Evolutionary conservation across 1,140 invertebrate species (phyloP).

Genomic region (Drosophila busckii): DNA sequence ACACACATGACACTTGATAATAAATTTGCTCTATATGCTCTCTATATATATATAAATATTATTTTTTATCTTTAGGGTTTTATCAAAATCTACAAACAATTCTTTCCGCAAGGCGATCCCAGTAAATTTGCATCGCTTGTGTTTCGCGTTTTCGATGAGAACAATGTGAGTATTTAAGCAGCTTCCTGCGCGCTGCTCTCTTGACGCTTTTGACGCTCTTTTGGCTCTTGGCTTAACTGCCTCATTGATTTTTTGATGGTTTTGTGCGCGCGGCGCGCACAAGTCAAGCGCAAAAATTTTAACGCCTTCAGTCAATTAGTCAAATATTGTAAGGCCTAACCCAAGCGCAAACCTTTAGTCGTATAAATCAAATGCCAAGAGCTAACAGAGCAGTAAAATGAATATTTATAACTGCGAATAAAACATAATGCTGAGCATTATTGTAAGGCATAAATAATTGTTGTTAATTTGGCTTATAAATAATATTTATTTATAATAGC

Average conservation of each 20-base stretch:
- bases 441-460: no score
- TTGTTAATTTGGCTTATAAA: no score
- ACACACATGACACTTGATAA: constrained; percentile 5
- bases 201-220: constrained; percentile 1
- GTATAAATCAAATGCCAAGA: no score
- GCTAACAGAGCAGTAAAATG: no score
- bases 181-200: neutral
- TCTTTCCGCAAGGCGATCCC: constrained; percentile 98
- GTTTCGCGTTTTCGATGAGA: constrained; percentile 99
- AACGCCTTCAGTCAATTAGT: constrained; percentile 35
- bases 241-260: constrained; percentile 37
- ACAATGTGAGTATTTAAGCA: constrained; percentile 89
- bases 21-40: no score
- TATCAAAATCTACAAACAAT: constrained; percentile 99
- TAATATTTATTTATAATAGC: no score
- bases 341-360: no score
- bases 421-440: no score
- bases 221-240: neutral
- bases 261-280: no score
- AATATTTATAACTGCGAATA: no score
- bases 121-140: constrained; percentile 98
- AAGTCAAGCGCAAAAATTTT: constrained; percentile 30
- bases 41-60: constrained; percentile 1
- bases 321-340: constrained; percentile 26
- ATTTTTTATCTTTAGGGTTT: constrained; percentile 87